Base-by-base conservation (phyloP, 1,140 invertebrate genomes). In the Sycobia sp. region DNA sequence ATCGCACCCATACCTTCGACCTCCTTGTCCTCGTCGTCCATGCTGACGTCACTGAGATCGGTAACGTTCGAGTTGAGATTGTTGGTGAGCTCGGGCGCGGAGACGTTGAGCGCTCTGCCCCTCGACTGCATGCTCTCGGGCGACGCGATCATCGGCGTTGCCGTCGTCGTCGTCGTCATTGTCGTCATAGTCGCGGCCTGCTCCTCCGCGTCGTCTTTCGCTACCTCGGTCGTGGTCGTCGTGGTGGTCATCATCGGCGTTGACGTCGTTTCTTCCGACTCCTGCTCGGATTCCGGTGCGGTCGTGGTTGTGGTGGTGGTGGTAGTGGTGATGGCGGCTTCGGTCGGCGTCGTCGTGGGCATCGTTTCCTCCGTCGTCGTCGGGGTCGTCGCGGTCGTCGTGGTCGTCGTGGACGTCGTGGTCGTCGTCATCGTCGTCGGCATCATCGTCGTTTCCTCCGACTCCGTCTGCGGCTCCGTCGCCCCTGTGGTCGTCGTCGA, bases 1-100 rank as follows among this genome's bases (percentile, higher is more conserved):
- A n/a, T n/a, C n/a, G n/a, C n/a, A n/a, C n/a, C n/a, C n/a, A n/a
- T 53, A 77, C 80, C 79, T 75, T 80, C 72, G 16, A 81, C 71
- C 70, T 84, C 80, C 58, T 84, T 82, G 36, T 86, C 85, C 9
- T 88, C 86, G 43, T 87, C 86, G 57, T 87, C 84, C 85, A 89
- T 89, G 62, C 84, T 87, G 22, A 89, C 86, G 73, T 89, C 86
- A 68, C 88, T 89, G 13, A 89, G 77, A 74, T 88, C 86, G 58
- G 83, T 82, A 50, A 77, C 64, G 69, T 82, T 82, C 27, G 74
- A 71, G 46, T 80, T 73, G 54, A 82, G 62, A 0, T 72, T 76
- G 66, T 82, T 82, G 27, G 72, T 74, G 5, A 76, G 75, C 54
- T 82, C 80, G 4, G 73, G 63, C 0, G 73, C 71, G 4, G 79